Evolutionary conservation across 2,888 invertebrate species (phyloP), one percentile per base, ranked within the genome.

Genomic region (Chrysolina oricalcia): DNA sequence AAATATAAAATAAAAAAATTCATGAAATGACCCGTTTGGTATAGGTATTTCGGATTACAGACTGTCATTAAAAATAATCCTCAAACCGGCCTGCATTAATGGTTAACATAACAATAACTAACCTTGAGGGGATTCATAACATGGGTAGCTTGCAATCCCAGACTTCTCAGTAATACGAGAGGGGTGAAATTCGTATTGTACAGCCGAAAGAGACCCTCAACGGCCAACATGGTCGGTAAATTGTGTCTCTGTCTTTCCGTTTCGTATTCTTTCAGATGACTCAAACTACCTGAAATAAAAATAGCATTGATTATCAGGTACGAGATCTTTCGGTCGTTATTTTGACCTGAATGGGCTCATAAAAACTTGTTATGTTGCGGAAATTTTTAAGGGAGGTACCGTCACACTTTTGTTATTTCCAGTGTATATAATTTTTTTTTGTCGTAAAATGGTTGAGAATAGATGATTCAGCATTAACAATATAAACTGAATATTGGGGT

Each of bases 151-250:
- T 96, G 95, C 72, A 97, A 89, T 0, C 97, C 97, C 11, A 97
- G 85, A 85, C 95, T 95, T 81, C 98, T 90, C 2, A 94, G 87
- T n/a, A 96, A 87, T 0, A 97, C 95, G 0, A 95, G 84, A 0
- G 97, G 96, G 41, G 93, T 90, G 53, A 93, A 90, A 63, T 93
- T 92, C 10, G 93, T 92, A 73, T 92, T 92, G 88, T 98, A 98
- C 9, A 99, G 90, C 63, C 95, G 91, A 85, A 98, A 95, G 63
- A 99, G 89, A 8, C 94, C 94, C 88, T 99, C 98, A 4, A 98
- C 93, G 0, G 95, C 94, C 15, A 96, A 88, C 93, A 98, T 95
- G 0, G 96, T 94, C 0, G 98, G 97, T 27, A 98, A 91, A 87
- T 98, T 98, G 86, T 96, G 94, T 23, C 94, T 90, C 87, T 98